A percentile compares a stretch with the other conserved stretches of the same genome.
Evolutionary conservation across 2,888 invertebrate species (phyloP).

Genomic region (Zootermopsis nevadensis): DNA sequence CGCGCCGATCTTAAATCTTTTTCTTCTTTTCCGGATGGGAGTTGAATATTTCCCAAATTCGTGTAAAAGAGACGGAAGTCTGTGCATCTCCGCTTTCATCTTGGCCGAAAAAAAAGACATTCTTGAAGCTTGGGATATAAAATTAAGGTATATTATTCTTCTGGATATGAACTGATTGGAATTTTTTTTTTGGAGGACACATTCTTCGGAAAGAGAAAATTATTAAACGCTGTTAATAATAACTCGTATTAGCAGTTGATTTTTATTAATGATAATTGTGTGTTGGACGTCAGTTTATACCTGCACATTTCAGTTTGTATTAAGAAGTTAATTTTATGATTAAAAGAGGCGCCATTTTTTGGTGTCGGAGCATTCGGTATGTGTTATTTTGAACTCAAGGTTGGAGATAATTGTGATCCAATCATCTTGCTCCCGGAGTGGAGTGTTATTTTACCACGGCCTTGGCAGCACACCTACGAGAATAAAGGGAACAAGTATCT

Average conservation of each 20-base stretch:
- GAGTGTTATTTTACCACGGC: background rate
- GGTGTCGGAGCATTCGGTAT: background rate
- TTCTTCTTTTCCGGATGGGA: background rate
- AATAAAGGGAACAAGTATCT: background rate
- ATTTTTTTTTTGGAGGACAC: background rate
- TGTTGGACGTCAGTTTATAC: background rate
- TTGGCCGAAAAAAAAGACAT: too few species aligned
- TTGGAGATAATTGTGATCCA: background rate
- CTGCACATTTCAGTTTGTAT: background rate
- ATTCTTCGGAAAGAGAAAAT: background rate
- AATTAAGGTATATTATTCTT: too few species aligned
- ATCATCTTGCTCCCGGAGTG: background rate
- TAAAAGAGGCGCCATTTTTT: background rate
- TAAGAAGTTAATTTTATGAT: background rate
- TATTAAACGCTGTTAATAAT: background rate
- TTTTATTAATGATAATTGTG: background rate
- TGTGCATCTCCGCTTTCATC: too few species aligned
- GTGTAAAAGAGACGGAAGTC: background rate
- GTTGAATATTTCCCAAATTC: background rate
- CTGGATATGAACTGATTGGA: too few species aligned
- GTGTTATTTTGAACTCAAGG: background rate
- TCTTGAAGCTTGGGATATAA: too few species aligned
- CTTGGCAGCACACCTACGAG: slow-evolving; percentile 6
- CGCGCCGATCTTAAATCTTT: background rate
- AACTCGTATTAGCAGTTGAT: background rate